phyloP scores from a whole-genome alignment of 2,888 invertebrate species.

The Galerucella pusilla region DNA sequence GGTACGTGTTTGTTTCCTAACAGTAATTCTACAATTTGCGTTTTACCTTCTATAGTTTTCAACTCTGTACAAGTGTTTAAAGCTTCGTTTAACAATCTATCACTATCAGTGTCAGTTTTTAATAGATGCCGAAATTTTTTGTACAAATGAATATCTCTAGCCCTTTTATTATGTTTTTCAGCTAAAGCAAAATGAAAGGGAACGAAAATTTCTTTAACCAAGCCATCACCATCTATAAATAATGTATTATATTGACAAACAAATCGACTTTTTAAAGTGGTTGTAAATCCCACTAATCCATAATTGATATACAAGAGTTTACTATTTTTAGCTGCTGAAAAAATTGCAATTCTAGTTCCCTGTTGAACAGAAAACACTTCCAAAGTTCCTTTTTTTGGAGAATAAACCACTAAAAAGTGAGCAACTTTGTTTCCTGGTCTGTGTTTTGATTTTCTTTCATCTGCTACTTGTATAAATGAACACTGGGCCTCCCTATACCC shows the following conservation, averaged over 20 bases:
- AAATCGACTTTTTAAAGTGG: constrained; percentile 68
- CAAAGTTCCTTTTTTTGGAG: constrained; percentile 89
- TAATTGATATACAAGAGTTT: constrained; percentile 83
- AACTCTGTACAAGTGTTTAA: constrained; percentile 72
- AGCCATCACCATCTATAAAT: constrained; percentile 85
- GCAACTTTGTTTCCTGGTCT: constrained; percentile 67
- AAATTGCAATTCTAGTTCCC: constrained; percentile 90
- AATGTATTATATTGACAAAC: constrained; percentile 78
- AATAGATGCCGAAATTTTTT: constrained; percentile 78
- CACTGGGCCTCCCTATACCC: constrained; percentile 97
- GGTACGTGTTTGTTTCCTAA: constrained; percentile 73
- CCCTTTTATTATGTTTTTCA: constrained; percentile 86
- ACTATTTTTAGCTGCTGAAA: constrained; percentile 88
- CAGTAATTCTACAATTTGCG: constrained; percentile 79
- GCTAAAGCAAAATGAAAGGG: constrained; percentile 93
- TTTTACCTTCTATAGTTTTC: constrained; percentile 77
- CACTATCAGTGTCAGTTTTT: constrained; percentile 67
- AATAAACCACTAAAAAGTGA: constrained; percentile 91
- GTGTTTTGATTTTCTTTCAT: constrained; percentile 66
- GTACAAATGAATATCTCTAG: constrained; percentile 87
- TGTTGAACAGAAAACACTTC: constrained; percentile 94
- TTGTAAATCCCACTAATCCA: constrained; percentile 79
- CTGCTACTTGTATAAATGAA: constrained; percentile 88
- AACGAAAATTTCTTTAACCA: constrained; percentile 83
- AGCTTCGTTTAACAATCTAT: constrained; percentile 68